Evolutionary conservation across 2,797 vertebrate genomes (phyloP).

Genomic region (Gymnothorax javanicus): DNA sequence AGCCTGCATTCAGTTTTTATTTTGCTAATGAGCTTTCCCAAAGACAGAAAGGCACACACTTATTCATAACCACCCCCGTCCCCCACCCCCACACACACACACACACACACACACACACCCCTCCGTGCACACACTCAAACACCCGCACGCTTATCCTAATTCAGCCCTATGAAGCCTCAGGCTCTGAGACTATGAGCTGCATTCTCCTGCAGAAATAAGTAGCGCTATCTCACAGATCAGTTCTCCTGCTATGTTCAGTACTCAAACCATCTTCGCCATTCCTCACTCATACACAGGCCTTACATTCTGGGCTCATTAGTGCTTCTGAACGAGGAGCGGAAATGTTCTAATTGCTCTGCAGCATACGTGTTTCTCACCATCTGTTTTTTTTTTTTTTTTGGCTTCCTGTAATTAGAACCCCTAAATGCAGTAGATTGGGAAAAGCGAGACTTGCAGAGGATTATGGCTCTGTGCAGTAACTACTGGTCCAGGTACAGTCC

Average conservation of each 20-base stretch:
- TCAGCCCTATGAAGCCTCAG: neutral
- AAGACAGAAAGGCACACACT: neutral
- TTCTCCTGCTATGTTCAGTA: neutral
- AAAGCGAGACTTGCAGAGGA: constrained; percentile 50
- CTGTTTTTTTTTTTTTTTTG: constrained; percentile 56
- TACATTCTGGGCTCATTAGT: constrained; percentile 45
- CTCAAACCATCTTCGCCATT: constrained; percentile 35
- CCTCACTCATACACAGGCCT: constrained; percentile 27
- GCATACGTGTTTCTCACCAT: constrained; percentile 61
- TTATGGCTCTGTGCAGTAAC: constrained; percentile 32
- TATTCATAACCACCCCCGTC: neutral
- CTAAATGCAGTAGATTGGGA: constrained; percentile 58
- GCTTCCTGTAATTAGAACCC: constrained; percentile 62
- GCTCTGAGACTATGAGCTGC: neutral
- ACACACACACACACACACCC: neutral
- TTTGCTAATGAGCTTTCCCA: neutral
- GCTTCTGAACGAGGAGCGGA: constrained; percentile 18
- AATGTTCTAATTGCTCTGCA: constrained; percentile 60
- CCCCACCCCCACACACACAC: neutral
- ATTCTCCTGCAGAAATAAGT: constrained; percentile 19
- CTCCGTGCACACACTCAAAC: neutral
- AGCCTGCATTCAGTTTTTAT: neutral
- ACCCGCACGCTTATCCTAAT: neutral
- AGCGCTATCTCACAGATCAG: neutral
- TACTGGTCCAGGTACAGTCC: neutral